Conservation (phyloP, 1,140 invertebrate species). For the Neodiprion pinetum region DNA sequence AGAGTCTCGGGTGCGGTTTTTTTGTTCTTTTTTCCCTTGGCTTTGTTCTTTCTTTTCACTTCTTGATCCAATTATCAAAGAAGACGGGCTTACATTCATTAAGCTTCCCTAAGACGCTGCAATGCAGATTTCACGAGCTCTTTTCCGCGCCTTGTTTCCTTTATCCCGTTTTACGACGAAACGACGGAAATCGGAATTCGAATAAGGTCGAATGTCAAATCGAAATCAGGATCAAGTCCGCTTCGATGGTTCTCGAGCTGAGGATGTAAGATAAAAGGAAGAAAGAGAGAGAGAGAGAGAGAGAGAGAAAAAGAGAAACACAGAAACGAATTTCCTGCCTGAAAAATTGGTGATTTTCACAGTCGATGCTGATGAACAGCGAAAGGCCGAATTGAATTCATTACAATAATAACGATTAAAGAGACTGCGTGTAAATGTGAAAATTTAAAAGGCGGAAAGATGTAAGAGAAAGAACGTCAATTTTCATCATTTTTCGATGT, state of each 20-base stretch:
- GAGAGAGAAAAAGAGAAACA: background rate
- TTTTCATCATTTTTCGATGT: too few species aligned
- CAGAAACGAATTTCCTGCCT: background rate
- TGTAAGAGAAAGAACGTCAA: too few species aligned
- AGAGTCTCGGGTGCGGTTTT: too few species aligned
- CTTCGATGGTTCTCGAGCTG: background rate
- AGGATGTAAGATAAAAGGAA: too few species aligned
- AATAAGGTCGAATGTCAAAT: background rate
- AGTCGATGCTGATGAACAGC: too few species aligned
- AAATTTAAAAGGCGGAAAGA: too few species aligned
- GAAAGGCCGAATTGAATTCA: too few species aligned
- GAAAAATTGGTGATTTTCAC: too few species aligned
- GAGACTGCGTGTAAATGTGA: too few species aligned
- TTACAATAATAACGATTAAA: too few species aligned
- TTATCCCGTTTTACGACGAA: background rate
- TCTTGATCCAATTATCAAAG: background rate
- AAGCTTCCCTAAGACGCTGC: background rate
- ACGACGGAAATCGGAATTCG: background rate
- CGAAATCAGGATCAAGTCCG: background rate
- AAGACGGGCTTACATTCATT: conserved; percentile 3
- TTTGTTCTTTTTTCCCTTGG: too few species aligned
- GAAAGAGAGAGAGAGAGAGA: too few species aligned
- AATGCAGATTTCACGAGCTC: background rate
- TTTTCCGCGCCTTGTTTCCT: background rate
- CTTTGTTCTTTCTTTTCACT: background rate